Conservation (phyloP, 2,888 invertebrate species). For the Ectemnius continuus region DNA sequence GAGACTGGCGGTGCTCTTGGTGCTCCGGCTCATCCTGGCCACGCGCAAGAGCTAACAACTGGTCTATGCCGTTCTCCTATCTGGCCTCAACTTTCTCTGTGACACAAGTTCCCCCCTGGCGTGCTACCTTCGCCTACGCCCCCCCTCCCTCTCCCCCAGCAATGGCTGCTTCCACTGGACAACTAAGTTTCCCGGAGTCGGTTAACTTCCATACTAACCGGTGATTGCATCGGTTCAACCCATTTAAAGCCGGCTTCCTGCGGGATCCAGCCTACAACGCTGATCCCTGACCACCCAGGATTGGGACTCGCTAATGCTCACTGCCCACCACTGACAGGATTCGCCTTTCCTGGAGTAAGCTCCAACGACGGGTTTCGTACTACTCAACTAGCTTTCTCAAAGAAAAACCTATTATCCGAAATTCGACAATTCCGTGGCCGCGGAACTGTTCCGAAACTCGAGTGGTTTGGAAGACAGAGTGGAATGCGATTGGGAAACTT, state of each 20-base stretch:
- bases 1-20: too few relatives aligned
- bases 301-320: slow-evolving; percentile 23
- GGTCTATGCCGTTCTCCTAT: slow-evolving; percentile 13
- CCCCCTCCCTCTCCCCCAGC: too few relatives aligned
- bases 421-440: too few relatives aligned
- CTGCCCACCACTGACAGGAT: slow-evolving; percentile 43
- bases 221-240: slow-evolving; percentile 52
- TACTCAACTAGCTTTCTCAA: too few relatives aligned
- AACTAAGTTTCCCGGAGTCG: slow-evolving; percentile 51
- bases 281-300: slow-evolving; percentile 17
- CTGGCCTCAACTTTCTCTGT: slow-evolving; percentile 43
- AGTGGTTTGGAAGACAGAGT: too few relatives aligned
- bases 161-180: slow-evolving; percentile 45
- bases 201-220: slow-evolving; percentile 54
- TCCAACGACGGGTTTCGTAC: neutral
- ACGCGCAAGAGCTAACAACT: slow-evolving; percentile 27
- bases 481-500: too few relatives aligned
- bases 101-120: slow-evolving; percentile 38
- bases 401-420: too few relatives aligned
- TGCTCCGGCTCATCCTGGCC: neutral
- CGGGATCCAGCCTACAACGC: slow-evolving; percentile 12
- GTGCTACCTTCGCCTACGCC: slow-evolving; percentile 34
- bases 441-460: too few relatives aligned
- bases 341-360: neutral
- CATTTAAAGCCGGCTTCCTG: slow-evolving; percentile 39